Evolutionary conservation across 2,888 invertebrate genomes (phyloP), one percentile per base, ranked within the genome.

Genomic region (Smittia aterrima): DNA sequence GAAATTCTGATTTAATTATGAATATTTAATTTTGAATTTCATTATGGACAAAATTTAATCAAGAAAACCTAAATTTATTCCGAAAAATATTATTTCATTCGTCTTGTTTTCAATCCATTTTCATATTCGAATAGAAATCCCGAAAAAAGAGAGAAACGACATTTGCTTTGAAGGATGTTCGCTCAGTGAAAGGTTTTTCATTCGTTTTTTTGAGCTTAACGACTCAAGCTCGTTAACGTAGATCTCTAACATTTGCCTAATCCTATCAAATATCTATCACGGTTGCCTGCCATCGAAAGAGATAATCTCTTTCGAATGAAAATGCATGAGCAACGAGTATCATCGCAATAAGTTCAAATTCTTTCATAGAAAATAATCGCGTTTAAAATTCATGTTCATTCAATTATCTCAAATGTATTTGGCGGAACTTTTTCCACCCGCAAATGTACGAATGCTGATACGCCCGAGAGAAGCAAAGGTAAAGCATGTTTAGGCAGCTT

Each of bases 181-280:
- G 9, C 38, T 38, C 38, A 38, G 9, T 13, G 22, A 58, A 22
- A 22, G 3, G 2, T 58, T 47, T 47, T 47, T 13, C 47, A n/a
- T n/a, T n/a, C n/a, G n/a, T 22, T 13, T 58, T 58, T 58, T 22
- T 18, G 18, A 22, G 58, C 47, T 6, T 11, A n/a, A 6, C 47
- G 16, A n/a, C 47, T 47, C 47, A n/a, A n/a, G 47, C 47, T 58
- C 58, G 58, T 58, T 58, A 58, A 58, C 58, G 18, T 32, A 32
- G 32, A 32, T 58, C 58, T 13, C 4, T 18, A 58, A n/a, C 58
- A 58, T 58, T 64, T 64, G 27, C 64, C 18, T 64, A 64, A 64
- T 64, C 64, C n/a, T 25, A 64, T 64, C 27, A 25, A 64, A n/a
- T 13, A 64, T 64, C 64, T 64, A 64, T 64, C 64, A 64, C 27